Percentiles rank a stretch among this genome's conserved stretches.
Evolutionary conservation across 1,140 invertebrate genomes (phyloP).

Genomic region (Drosophila oshimai): DNA sequence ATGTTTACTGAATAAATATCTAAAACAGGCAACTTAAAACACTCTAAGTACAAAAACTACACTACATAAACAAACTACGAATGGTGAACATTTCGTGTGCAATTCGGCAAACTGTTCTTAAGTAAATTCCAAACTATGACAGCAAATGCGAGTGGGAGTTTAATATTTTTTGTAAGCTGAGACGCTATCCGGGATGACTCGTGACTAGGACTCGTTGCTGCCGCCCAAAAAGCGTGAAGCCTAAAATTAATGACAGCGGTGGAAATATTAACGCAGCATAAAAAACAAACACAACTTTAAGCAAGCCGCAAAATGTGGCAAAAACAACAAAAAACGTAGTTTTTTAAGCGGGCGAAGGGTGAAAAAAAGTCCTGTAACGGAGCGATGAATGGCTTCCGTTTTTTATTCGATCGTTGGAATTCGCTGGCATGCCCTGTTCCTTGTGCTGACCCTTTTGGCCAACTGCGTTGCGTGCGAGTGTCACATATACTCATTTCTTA

Average conservation of each 20-base stretch:
- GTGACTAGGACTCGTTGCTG: slow-evolving; percentile 26
- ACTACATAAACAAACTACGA: too few relatives aligned
- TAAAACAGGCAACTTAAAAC: too few relatives aligned
- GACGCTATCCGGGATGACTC: slow-evolving; percentile 28
- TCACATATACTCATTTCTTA: slow-evolving; percentile 81
- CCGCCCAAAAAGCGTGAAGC: slow-evolving; percentile 49
- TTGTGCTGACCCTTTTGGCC: neutral
- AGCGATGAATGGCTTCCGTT: slow-evolving; percentile 71
- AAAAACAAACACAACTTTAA: slow-evolving; percentile 72
- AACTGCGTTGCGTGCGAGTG: slow-evolving; percentile 63
- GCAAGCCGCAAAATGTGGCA: slow-evolving; percentile 66
- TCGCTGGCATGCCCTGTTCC: slow-evolving; percentile 27
- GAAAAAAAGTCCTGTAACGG: neutral
- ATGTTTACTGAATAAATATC: too few relatives aligned
- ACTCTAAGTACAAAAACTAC: neutral
- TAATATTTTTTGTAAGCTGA: too few relatives aligned
- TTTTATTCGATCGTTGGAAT: slow-evolving; percentile 76
- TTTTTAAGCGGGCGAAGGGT: neutral
- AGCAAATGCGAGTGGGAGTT: slow-evolving; percentile 30
- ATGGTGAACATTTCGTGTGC: too few relatives aligned
- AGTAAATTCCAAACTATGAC: slow-evolving; percentile 14
- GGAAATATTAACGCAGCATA: slow-evolving; percentile 71
- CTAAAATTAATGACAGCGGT: slow-evolving; percentile 75
- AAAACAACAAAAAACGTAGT: slow-evolving; percentile 67
- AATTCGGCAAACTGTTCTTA: too few relatives aligned